These are phyloP conservation scores for Riparia riparia DNA, from an alignment of 2,113 vertebrate genomes.

Conservation along the genomic window DNA sequence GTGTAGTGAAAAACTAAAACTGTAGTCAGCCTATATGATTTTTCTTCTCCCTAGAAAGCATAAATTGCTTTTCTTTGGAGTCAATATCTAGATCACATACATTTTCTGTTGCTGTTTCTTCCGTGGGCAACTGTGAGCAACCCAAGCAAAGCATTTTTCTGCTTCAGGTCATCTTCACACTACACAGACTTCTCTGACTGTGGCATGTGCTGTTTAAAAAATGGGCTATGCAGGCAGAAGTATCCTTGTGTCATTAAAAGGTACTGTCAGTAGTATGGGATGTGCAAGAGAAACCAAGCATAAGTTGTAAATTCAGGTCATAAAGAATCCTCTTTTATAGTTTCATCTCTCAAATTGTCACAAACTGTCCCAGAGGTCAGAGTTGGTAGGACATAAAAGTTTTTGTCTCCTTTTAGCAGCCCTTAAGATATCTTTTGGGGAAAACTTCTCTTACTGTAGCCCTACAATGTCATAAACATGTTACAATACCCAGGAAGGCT, in stretches of 20 bases:
- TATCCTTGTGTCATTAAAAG: not conserved
- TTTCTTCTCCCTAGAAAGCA: not conserved
- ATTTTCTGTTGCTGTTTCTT: not conserved
- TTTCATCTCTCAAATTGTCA: not conserved
- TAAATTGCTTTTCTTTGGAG: not conserved
- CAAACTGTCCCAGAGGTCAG: not conserved
- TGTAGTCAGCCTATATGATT: not conserved
- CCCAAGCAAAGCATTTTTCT: not conserved
- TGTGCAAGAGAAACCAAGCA: not conserved
- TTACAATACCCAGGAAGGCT: not conserved
- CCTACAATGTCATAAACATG: not conserved
- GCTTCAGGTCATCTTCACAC: not conserved
- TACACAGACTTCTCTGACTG: not conserved
- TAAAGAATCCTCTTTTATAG: not conserved
- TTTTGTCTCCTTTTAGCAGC: not conserved
- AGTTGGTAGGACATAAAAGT: not conserved
- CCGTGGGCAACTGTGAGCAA: not conserved
- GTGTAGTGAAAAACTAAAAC: not conserved
- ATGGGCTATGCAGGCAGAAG: not conserved
- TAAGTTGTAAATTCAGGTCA: not conserved
- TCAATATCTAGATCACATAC: accelerated
- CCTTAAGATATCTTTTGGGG: not conserved
- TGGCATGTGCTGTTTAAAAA: not conserved
- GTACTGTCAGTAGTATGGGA: not conserved
- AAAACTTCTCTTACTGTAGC: not conserved